Evolutionary conservation across 2,797 vertebrate species (phyloP), one percentile per base, ranked within the genome.

Genomic region (Syngnathus acus): DNA sequence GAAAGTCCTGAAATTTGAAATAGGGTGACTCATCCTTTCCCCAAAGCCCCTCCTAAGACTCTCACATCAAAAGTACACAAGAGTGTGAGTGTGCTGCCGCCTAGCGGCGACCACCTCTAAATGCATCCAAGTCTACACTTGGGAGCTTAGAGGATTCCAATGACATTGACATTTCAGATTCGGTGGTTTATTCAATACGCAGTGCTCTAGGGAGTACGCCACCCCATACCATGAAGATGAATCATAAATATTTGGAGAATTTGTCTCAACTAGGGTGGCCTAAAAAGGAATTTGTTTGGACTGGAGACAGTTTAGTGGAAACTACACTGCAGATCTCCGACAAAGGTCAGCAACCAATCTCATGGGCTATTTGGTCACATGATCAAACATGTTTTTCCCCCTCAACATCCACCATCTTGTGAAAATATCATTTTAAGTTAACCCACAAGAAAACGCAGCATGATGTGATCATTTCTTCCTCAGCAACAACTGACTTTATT

Each of bases 1-100:
- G 73, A 62, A 65, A 72, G 78, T 75, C 65, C 67, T 79, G 80
- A 77, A 86, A 83, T 80, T 75, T 73, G 73, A 84, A 32, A 78
- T 73, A 64, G 70, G 83, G 81, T 88, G 89, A 88, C 72, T 89
- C 89, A 89, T 87, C 80, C 80, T 69, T 73, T 82, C 68, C 73
- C 73, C 71, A 59, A 9, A 72, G 61, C 75, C 51, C 81, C 79
- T 79, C 8, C 16, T 45, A 4, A 23, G 62, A 48, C 42, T 47
- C 7, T 37, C 26, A 23, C 62, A 26, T 45, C 3, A 43, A 37
- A 45, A 21, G 21, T 45, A 23, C 19, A 23, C 19, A 57, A 5
- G 6, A 10, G 47, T 43, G 26, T 6, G 75, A 71, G 64, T 65
- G 40, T 51, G 65, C 73, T 71, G 84, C 87, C 87, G 86, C 69